phyloP scores from a whole-genome alignment of 2,888 invertebrate species.

The Germaria angustata region DNA sequence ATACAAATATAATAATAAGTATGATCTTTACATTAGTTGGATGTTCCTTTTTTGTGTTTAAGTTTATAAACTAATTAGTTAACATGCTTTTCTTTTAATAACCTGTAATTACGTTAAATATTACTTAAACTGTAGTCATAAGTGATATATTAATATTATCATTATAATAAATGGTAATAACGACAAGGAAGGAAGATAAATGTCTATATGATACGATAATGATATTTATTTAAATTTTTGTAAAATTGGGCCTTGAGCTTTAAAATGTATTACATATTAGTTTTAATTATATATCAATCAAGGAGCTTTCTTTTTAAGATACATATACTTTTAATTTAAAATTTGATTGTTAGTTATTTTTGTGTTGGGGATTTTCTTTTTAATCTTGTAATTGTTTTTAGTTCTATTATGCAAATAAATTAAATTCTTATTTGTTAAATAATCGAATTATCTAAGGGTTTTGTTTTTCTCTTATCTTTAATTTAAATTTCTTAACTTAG shows the following conservation, averaged over 20 bases:
- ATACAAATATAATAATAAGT: not conserved
- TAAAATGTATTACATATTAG: not conserved
- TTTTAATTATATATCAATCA: slow-evolving; percentile 11
- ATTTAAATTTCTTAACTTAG: slow-evolving; percentile 36
- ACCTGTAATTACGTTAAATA: slow-evolving; percentile 19
- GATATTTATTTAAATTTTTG: slow-evolving; percentile 27
- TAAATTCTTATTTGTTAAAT: slow-evolving; percentile 33
- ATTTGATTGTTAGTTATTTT: slow-evolving; percentile 59
- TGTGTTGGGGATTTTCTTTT: not conserved
- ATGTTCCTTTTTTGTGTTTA: not conserved
- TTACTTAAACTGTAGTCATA: slow-evolving; percentile 50
- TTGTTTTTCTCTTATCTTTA: slow-evolving; percentile 23
- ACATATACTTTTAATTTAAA: slow-evolving; percentile 2
- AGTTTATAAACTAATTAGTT: slow-evolving; percentile 35
- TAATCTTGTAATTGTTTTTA: slow-evolving; percentile 55
- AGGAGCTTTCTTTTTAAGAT: slow-evolving; percentile 4
- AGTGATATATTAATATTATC: slow-evolving; percentile 9
- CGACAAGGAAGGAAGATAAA: slow-evolving; percentile 15
- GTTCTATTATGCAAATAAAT: slow-evolving; percentile 64
- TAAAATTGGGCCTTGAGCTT: slow-evolving; percentile 53
- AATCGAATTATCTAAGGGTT: slow-evolving; percentile 35
- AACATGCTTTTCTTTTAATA: slow-evolving; percentile 22
- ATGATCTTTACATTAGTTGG: slow-evolving; percentile 25
- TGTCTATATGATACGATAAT: slow-evolving; percentile 10
- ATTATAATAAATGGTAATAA: slow-evolving; percentile 9